A percentile compares a stretch with the other conserved stretches of the same genome.
Evolutionary conservation across 2,113 vertebrate genomes (phyloP).

Genomic region (Nettapus auritus): DNA sequence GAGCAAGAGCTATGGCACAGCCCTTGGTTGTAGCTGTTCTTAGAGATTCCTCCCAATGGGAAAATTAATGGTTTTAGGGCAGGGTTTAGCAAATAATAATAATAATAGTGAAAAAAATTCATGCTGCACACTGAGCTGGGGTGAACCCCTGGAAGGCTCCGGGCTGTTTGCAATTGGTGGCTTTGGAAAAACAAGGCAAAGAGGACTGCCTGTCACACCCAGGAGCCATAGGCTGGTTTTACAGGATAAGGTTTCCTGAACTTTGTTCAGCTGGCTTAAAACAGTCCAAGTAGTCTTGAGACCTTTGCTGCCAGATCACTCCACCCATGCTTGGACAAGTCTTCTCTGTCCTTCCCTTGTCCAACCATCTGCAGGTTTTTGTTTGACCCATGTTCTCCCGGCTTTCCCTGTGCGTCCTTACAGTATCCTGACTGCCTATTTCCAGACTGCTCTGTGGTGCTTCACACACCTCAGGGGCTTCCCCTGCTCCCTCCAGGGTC

Average conservation of each 20-base stretch:
- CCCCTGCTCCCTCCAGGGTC: neutral
- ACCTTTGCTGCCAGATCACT: neutral
- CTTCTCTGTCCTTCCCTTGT: neutral
- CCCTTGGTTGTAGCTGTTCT: neutral
- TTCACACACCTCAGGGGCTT: neutral
- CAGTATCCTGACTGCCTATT: neutral
- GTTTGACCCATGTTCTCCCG: neutral
- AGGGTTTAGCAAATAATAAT: neutral
- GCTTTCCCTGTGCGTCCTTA: no score
- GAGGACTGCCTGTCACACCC: neutral
- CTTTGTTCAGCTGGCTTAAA: neutral
- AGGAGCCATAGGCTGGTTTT: neutral
- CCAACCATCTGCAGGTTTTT: neutral
- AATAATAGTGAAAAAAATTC: no score
- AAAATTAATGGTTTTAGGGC: neutral
- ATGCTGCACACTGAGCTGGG: constrained; percentile 25
- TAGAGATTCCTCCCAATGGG: neutral
- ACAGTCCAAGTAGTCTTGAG: neutral
- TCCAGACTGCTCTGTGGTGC: no score
- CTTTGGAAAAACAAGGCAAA: neutral
- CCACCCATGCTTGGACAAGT: neutral
- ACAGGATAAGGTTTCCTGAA: neutral
- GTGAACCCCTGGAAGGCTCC: neutral
- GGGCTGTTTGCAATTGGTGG: neutral
- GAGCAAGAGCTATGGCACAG: neutral